Conservation (phyloP, 2,888 invertebrate species). For the Ennomos fuscantarius region DNA sequence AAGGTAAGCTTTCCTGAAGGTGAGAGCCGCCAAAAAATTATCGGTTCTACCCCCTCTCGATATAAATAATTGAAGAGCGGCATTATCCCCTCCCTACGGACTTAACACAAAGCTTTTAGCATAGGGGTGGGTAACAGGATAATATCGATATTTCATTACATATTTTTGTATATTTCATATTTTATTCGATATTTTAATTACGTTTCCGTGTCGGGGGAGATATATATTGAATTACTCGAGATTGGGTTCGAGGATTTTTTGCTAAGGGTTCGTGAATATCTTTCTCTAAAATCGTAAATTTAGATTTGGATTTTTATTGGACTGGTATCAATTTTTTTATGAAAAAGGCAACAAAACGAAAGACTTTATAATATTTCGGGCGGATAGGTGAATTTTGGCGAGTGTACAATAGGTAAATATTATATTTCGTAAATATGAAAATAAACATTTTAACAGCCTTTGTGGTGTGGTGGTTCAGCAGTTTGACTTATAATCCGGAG, state of each 20-base stretch:
- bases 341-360: too few species aligned
- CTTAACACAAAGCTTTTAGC: slow-evolving; percentile 5
- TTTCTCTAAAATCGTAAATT: too few species aligned
- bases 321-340: too few species aligned
- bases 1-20: background rate
- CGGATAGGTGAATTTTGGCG: too few species aligned
- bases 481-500: too few species aligned
- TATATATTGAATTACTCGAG: slow-evolving; percentile 29
- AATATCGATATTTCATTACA: slow-evolving; percentile 24
- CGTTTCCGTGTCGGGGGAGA: slow-evolving; percentile 28
- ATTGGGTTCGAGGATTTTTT: slow-evolving; percentile 21
- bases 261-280: slow-evolving; percentile 4
- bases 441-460: too few species aligned
- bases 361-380: too few species aligned
- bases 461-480: too few species aligned
- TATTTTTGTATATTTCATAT: slow-evolving; percentile 26
- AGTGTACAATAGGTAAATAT: too few species aligned
- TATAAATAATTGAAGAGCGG: slow-evolving; percentile 11
- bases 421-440: too few species aligned
- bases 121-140: slow-evolving; percentile 11
- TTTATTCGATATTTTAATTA: slow-evolving; percentile 33
- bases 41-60: background rate
- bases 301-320: too few species aligned
- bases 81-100: slow-evolving; percentile 9
- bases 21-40: slow-evolving; percentile 4